Conservation (phyloP, 2,113 vertebrate species). For the Tachysurus vachellii region DNA sequence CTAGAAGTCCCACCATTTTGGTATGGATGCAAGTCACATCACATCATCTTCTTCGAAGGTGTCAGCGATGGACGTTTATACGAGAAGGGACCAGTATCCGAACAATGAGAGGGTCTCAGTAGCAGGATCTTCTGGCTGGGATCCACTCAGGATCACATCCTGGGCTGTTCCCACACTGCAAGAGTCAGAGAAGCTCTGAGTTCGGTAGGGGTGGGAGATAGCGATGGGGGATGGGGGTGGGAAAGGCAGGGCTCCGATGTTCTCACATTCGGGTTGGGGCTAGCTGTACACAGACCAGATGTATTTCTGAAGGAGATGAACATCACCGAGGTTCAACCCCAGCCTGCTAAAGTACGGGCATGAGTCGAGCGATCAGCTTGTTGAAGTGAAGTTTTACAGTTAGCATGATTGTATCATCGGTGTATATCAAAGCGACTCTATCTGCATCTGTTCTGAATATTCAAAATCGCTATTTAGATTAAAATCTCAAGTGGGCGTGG, state of each 20-base stretch:
- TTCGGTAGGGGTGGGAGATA: slow-evolving; percentile 32
- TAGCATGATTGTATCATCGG: neutral
- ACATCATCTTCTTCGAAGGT: neutral
- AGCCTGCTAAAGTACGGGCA: neutral
- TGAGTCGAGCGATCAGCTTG: neutral
- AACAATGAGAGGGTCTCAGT: neutral
- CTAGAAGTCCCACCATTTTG: neutral
- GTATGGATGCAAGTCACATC: neutral
- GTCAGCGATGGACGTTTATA: neutral
- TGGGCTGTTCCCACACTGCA: slow-evolving; percentile 72
- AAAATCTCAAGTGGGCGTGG: neutral
- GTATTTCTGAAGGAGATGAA: slow-evolving; percentile 51
- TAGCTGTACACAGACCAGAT: slow-evolving; percentile 51
- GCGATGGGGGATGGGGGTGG: slow-evolving; percentile 64
- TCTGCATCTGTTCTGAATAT: neutral
- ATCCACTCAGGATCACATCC: slow-evolving; percentile 59
- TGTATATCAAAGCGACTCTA: neutral
- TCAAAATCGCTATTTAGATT: no score
- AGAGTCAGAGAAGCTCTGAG: slow-evolving; percentile 67
- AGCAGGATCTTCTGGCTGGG: slow-evolving; percentile 58
- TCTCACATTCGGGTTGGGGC: slow-evolving; percentile 73
- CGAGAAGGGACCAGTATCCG: neutral
- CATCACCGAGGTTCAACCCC: slow-evolving; percentile 15
- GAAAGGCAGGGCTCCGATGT: slow-evolving; percentile 71
- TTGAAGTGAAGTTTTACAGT: neutral